Evolutionary conservation across 2,888 invertebrate genomes (phyloP), one percentile per base, ranked within the genome.

Genomic region (Amiota minor): DNA sequence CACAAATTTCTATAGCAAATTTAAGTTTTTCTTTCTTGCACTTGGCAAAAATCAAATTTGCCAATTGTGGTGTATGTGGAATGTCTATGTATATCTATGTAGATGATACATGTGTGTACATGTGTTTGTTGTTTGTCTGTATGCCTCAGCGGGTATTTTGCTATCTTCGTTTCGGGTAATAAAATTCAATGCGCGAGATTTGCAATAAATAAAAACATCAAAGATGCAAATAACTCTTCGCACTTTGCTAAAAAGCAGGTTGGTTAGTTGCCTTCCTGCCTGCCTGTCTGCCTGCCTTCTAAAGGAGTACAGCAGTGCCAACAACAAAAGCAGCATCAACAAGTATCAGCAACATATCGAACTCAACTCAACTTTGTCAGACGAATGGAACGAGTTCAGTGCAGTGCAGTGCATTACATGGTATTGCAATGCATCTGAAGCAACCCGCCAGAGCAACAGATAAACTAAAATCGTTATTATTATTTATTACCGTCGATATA

Each of bases 401-500:
- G 53, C 53, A 53, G 53, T 16, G 59, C 59, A 59, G 14, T 16
- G 59, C 53, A n/a, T 35, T 35, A 6, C 2, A 35, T 35, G 35
- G 35, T 8, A 35, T 35, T 35, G 35, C 35, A 35, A 35, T 35
- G 35, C 59, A 16, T 16, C 20, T 59, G 16, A 16, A 59, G 59
- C 20, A 20, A 59, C 20, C n/a, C 12, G 59, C 59, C 65, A 62
- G 50, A 53, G 67, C 16, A 50, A 18, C 9, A 68, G 53, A 53
- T 53, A 68, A 49, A 71, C 56, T 18, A 64, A 86, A 86, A 85
- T 85, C 83, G 86, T 84, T 85, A 85, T 86, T 84, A 84, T 84
- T 84, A 84, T 84, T 84, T 84, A 84, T 84, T 86, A 82, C 86
- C 81, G 82, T 75, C 81, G 81, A 86, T 86, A 86, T 84, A 11